phyloP scores from a whole-genome alignment of 2,113 vertebrate species.

The Aplodontia rufa region DNA sequence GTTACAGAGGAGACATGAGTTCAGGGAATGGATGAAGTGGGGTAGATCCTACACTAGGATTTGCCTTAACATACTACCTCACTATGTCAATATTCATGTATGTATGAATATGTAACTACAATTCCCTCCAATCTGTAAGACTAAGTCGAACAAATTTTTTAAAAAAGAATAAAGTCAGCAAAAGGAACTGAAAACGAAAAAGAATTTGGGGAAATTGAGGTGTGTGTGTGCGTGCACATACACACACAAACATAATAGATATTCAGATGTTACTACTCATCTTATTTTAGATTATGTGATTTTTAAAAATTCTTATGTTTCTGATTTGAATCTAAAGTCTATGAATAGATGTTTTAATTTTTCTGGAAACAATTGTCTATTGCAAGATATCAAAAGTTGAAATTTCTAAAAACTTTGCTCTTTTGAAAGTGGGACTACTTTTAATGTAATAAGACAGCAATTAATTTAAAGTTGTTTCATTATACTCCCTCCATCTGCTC shows the following conservation, averaged over 20 bases:
- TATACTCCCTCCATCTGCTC: neutral
- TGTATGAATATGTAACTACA: no score
- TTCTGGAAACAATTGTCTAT: slow-evolving; percentile 20
- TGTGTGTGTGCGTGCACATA: neutral
- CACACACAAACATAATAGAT: neutral
- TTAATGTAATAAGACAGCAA: neutral
- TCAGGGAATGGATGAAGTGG: no score
- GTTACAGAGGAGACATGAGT: no score
- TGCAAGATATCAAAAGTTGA: slow-evolving; percentile 19
- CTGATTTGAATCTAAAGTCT: slow-evolving; percentile 42
- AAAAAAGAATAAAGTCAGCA: no score
- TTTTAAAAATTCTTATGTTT: neutral
- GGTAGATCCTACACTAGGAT: no score
- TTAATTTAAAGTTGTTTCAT: slow-evolving; percentile 51
- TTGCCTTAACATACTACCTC: no score
- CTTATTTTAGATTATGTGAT: slow-evolving; percentile 27
- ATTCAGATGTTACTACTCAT: neutral
- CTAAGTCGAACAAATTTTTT: no score
- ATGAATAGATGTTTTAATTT: slow-evolving; percentile 42
- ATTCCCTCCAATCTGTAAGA: no score
- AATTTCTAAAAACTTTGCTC: neutral
- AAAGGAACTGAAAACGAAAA: no score
- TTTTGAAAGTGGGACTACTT: slow-evolving; percentile 23
- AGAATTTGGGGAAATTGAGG: neutral
- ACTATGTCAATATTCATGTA: no score